Base-by-base conservation (phyloP, 1,140 invertebrate genomes). In the Procambarus virginalis region DNA sequence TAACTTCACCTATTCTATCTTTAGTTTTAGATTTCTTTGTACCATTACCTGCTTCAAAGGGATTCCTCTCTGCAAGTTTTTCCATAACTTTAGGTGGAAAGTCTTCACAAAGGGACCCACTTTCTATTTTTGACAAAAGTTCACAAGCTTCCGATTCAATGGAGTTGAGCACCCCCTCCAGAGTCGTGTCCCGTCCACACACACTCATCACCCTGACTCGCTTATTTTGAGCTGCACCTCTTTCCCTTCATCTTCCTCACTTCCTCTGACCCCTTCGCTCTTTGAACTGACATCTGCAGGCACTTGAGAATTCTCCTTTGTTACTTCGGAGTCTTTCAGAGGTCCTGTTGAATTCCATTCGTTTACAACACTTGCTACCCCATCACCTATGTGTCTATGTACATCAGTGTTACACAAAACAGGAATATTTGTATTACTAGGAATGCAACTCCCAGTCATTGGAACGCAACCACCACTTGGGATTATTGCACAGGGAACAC, bases 151-250 rank as follows among this genome's bases (percentile, higher is more conserved):
- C 89, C 60, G 89, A 76, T 22, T 90, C 83, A 1, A 86, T 46
- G 12, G 90, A 86, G 46, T 91, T 89, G 68, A 86, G 76, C 58
- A 91, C 77, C 48, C 88, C 91, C 58, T 87, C 78, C 49, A 91
- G 91, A 91, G 86, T 92, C 86, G 91, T 92, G 86, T 85, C 93
- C 86, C 82, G 92, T 55, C 91, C 92, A 86, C 76, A 90, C 78
- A 91, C 95, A 93, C 95, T 96, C 95, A 96, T 96, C 45, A 96
- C 95, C 49, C 96, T 86, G 95, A 96, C 93, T 96, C 96, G 86
- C 96, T 96, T 84, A 96, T 96, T 92, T 96, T 95, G 20, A 96
- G 93, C 90, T 96, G 96, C 60, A 96, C 96, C 93, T 96, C 96
- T 92, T 96, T 96, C 95, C 95, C 86, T 51, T 91, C 90, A 6